Percentiles rank a stretch among this genome's conserved stretches.
Evolutionary conservation across 2,888 invertebrate species (phyloP).

Genomic region (Cancer borealis): DNA sequence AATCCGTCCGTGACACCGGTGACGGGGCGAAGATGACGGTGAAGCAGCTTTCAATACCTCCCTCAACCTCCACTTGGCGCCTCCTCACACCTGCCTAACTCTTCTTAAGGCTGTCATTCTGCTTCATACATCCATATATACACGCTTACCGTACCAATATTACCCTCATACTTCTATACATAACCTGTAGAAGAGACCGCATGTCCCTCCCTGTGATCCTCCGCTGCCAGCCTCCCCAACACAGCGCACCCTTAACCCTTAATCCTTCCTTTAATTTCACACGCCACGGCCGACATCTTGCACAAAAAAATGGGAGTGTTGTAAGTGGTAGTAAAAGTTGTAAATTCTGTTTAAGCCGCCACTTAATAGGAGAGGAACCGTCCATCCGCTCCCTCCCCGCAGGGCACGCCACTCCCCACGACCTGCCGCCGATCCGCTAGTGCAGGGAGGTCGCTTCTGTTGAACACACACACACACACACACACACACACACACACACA

Average conservation of each 20-base stretch:
- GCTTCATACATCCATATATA: neutral
- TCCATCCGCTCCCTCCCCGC: neutral
- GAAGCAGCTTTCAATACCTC: neutral
- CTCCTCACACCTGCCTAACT: neutral
- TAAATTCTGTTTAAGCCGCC: neutral
- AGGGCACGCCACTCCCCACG: neutral
- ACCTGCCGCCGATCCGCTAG: neutral
- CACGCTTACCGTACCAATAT: too few relatives aligned
- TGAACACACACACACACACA: constrained; percentile 3
- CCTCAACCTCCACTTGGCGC: neutral
- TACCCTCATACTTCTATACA: neutral
- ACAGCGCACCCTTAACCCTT: neutral
- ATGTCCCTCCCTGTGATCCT: neutral
- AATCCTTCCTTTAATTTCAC: neutral
- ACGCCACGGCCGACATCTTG: neutral
- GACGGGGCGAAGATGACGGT: neutral
- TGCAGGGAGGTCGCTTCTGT: neutral
- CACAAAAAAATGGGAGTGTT: neutral
- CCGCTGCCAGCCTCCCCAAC: neutral
- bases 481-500: constrained; percentile 20
- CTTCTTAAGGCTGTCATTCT: neutral
- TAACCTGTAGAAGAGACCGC: neutral
- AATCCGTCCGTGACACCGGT: neutral
- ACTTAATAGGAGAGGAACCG: constrained; percentile 20
- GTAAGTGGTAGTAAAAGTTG: neutral